Evolutionary conservation across 2,797 vertebrate species (phyloP), one percentile per base, ranked within the genome.

Genomic region (Varecia variegata): DNA sequence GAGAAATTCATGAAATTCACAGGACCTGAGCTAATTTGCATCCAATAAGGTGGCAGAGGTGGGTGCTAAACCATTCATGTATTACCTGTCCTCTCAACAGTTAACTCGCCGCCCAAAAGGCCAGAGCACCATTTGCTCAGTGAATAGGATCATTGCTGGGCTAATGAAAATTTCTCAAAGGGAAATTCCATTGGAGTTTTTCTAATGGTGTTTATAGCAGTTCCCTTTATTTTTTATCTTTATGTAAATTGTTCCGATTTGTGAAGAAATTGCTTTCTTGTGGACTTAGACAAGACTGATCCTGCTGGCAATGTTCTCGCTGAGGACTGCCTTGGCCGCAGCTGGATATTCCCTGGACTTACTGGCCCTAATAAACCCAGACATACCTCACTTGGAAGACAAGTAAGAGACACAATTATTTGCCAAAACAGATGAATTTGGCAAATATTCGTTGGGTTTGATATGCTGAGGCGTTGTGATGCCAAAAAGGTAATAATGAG

Each of bases 151-250:
- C 47, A 54, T 13, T 17, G 18, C n/a, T 90, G 13, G 32, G 68
- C 25, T 74, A 77, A 68, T n/a, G 18, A 92, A 60, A 90, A 88
- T 43, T 56, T 93, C n/a, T 74, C 79, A 60, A 74, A 96, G 65
- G 71, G 23, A 76, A 30, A 92, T 92, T 92, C 80, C 54, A 88
- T 9, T 50, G 79, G 65, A 30, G 20, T n/a, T 83, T 84, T 47
- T 35, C 43, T 81, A 60, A 54, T n/a, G 20, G 62, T 79, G 21
- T 70, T 88, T 90, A 71, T 71, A 23, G 35, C 15, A 43, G 70
- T 87, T 94, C 43, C 11, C 9, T 79, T 10, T 23, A 56, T 25
- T 71, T 88, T 71, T 88, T 50, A 54, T 60, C 20, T 30, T 68
- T 7, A 15, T 67, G 11, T 74, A 84, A 83, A 47, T 32, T 54